These are phyloP conservation scores for Drosophila burlai DNA, from an alignment of 1,140 invertebrate genomes.

Conservation along the genomic window DNA sequence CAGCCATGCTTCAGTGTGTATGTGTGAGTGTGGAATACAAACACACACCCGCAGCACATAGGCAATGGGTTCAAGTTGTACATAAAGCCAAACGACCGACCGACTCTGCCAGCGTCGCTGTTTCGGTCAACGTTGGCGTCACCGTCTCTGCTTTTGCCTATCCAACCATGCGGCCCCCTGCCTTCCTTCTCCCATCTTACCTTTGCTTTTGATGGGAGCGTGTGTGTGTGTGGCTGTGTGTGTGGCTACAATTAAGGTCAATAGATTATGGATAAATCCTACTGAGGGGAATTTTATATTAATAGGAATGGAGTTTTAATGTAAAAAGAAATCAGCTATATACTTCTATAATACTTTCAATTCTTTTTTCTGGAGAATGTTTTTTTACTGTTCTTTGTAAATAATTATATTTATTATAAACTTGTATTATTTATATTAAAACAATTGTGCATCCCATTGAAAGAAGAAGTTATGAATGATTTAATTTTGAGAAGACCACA, in stretches of 20 bases:
- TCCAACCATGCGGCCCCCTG: constrained; percentile 66
- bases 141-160: constrained; percentile 79
- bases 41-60: constrained; percentile 56
- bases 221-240: constrained; percentile 20
- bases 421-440: neutral
- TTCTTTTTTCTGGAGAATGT: neutral
- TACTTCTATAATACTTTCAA: no score
- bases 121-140: constrained; percentile 36
- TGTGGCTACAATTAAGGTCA: constrained; percentile 24
- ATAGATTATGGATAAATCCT: constrained; percentile 2
- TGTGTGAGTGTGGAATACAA: constrained; percentile 29
- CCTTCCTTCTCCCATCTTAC: constrained; percentile 10
- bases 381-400: neutral
- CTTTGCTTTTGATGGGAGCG: constrained; percentile 19
- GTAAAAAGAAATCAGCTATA: no score
- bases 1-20: constrained; percentile 26
- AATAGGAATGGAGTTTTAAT: neutral
- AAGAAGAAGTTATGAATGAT: neutral
- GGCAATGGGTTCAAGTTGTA: constrained; percentile 78
- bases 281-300: neutral
- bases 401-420: neutral
- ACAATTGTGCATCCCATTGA: neutral
- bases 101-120: constrained; percentile 37
- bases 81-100: constrained; percentile 61
- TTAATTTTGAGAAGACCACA: neutral